Evolutionary conservation across 1,140 invertebrate species (phyloP).

Genomic region (Saxidomus purpurata): DNA sequence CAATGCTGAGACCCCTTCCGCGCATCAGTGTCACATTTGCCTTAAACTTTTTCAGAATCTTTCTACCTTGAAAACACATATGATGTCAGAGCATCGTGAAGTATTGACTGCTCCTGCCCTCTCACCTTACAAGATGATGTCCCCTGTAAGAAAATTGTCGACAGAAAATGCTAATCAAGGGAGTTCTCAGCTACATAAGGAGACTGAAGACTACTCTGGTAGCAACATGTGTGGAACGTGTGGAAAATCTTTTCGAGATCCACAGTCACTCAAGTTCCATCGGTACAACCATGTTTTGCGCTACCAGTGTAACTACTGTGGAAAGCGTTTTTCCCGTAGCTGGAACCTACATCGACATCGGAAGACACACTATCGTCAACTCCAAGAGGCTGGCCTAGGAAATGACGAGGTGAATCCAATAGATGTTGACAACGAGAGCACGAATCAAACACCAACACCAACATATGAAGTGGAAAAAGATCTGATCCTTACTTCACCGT

Average conservation of each 20-base stretch:
- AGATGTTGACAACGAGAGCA: conserved; percentile 56
- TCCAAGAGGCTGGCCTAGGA: conserved; percentile 50
- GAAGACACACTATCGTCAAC: conserved; percentile 70
- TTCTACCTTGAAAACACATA: conserved; percentile 39
- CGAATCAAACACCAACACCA: conserved; percentile 50
- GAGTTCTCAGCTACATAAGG: conserved; percentile 22
- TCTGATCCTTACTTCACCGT: conserved; percentile 58
- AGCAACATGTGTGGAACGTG: conserved; percentile 72
- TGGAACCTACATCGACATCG: conserved; percentile 76
- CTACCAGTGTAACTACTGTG: conserved; percentile 73
- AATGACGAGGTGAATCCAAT: conserved; percentile 45
- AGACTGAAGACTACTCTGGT: conserved; percentile 39
- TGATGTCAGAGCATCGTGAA: conserved; percentile 54
- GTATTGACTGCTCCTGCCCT: conserved; percentile 24
- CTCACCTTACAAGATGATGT: conserved; percentile 65
- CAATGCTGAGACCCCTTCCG: neutral
- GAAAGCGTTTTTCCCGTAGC: conserved; percentile 73
- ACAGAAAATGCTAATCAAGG: conserved; percentile 36
- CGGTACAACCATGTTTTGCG: conserved; percentile 74
- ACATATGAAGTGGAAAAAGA: conserved; percentile 60
- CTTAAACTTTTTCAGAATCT: conserved; percentile 55
- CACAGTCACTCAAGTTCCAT: conserved; percentile 75
- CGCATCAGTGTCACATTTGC: conserved; percentile 64
- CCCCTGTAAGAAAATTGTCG: conserved; percentile 49
- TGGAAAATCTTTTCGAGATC: conserved; percentile 74